Evolutionary conservation across 2,888 invertebrate species (phyloP).

Genomic region (Ligdia adustata): DNA sequence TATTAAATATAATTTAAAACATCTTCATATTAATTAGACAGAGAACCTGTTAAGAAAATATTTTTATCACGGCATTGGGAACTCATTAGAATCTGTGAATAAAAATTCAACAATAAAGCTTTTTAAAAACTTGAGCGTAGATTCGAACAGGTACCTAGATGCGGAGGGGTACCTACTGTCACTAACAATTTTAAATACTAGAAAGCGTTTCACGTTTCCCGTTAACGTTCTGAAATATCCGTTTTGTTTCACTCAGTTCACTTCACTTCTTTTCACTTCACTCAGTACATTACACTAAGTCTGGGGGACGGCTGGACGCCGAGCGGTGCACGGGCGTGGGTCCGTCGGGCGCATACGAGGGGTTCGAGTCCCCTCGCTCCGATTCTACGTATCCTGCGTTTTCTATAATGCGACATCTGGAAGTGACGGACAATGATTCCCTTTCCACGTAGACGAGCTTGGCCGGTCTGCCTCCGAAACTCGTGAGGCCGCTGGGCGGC

Average conservation of each 20-base stretch:
- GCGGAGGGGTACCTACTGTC: constrained; percentile 72
- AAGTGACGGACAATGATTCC: constrained; percentile 55
- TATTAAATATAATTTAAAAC: constrained; percentile 64
- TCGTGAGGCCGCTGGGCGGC: constrained; percentile 60
- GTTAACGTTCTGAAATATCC: constrained; percentile 67
- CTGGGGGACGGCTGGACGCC: constrained; percentile 40
- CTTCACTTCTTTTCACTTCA: constrained; percentile 5
- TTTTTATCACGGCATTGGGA: constrained; percentile 63
- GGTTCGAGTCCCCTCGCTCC: constrained; percentile 71
- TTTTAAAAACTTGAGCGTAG: constrained; percentile 81
- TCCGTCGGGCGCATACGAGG: constrained; percentile 75
- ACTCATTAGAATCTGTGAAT: constrained; percentile 76
- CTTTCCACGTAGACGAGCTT: constrained; percentile 69
- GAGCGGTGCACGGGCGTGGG: constrained; percentile 73
- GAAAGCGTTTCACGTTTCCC: constrained; percentile 82
- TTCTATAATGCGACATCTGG: constrained; percentile 78
- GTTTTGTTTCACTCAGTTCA: constrained; percentile 20
- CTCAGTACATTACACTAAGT: constrained; percentile 66
- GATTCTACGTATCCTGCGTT: constrained; percentile 76
- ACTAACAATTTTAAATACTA: constrained; percentile 75
- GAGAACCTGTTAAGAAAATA: constrained; percentile 65
- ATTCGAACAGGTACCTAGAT: constrained; percentile 74
- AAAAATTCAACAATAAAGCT: constrained; percentile 80
- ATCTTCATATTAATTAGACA: constrained; percentile 59
- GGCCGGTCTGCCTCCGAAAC: constrained; percentile 71